These are phyloP conservation scores for Pherbina coryleti DNA, from an alignment of 2,888 invertebrate genomes.

Conservation along the genomic window DNA sequence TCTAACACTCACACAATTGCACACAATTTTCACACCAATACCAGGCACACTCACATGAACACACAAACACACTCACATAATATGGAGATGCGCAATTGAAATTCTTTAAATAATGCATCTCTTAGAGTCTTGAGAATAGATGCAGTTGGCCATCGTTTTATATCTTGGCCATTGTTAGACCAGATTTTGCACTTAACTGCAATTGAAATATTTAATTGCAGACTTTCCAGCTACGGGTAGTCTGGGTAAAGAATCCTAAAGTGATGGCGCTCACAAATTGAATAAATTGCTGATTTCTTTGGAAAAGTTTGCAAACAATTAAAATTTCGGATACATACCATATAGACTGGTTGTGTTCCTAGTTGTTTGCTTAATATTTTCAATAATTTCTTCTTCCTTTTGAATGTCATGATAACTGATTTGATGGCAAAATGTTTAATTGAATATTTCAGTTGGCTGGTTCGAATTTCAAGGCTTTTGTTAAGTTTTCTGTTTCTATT, in stretches of 20 bases:
- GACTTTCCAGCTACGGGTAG: not conserved
- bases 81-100: not conserved
- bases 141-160: conserved; percentile 11
- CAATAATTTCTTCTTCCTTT: too few relatives aligned
- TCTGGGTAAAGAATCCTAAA: not conserved
- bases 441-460: too few relatives aligned
- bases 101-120: conserved; percentile 14
- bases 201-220: conserved; percentile 31
- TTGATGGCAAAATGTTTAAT: too few relatives aligned
- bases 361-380: too few relatives aligned
- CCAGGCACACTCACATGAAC: conserved; percentile 6
- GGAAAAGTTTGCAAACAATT: not conserved
- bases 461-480: too few relatives aligned
- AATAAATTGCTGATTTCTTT: not conserved
- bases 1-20: not conserved
- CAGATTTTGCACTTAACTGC: conserved; percentile 29
- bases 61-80: conserved; percentile 14
- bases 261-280: not conserved
- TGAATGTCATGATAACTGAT: too few relatives aligned
- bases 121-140: not conserved
- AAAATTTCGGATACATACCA: not conserved
- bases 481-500: too few relatives aligned
- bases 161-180: conserved; percentile 13
- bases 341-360: not conserved
- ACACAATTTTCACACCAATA: conserved; percentile 10